Percentiles rank a stretch among this genome's conserved stretches.
These are phyloP conservation scores for Leptosomus discolor DNA, from an alignment of 2,113 vertebrate species.

Conservation along the genomic window DNA sequence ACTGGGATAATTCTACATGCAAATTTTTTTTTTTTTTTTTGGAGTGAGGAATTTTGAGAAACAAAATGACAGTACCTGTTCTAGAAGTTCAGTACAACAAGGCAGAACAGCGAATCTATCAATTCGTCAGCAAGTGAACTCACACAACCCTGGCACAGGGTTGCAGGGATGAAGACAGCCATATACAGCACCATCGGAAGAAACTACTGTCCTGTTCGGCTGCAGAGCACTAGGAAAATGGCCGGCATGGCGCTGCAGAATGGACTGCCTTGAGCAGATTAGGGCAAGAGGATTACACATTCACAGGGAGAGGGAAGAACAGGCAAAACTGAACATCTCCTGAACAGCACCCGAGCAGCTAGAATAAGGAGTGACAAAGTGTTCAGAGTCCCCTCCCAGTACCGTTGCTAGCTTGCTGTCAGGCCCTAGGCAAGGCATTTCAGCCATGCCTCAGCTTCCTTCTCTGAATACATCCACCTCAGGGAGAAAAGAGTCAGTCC, in stretches of 20 bases:
- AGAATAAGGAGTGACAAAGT: neutral
- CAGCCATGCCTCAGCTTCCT: neutral
- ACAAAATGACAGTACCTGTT: neutral
- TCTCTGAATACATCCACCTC: neutral
- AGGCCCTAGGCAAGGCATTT: neutral
- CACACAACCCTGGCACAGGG: neutral
- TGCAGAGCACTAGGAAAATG: neutral
- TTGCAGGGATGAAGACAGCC: neutral
- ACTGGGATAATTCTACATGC: neutral
- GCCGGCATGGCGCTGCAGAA: neutral
- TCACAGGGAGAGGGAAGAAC: neutral
- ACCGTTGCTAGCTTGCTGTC: neutral
- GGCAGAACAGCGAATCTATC: neutral
- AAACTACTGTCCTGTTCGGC: neutral
- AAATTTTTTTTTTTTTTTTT: neutral
- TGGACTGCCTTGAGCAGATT: neutral
- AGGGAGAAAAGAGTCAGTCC: neutral
- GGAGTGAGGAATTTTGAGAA: neutral
- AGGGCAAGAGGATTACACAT: neutral
- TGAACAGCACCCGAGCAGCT: neutral
- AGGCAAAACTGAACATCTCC: neutral
- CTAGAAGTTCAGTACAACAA: neutral
- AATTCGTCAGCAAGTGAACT: neutral
- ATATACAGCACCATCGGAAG: neutral
- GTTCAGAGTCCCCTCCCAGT: neutral